Percentiles rank a stretch among this genome's conserved stretches.
Conservation (phyloP, 2,888 invertebrate genomes). For the Exocentrus adspersus region DNA sequence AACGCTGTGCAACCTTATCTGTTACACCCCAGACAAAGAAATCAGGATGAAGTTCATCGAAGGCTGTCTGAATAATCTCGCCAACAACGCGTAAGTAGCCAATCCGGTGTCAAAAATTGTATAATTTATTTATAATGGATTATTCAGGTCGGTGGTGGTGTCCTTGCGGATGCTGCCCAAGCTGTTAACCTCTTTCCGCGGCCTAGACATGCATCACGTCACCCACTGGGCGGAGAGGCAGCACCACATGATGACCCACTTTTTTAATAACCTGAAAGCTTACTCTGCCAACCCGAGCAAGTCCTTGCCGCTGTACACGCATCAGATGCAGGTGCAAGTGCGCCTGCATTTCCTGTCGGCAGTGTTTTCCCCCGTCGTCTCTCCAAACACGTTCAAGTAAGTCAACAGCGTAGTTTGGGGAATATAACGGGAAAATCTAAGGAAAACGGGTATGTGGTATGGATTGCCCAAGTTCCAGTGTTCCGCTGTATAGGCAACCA, state of each 20-base stretch:
- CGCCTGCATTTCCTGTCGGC: conserved; percentile 91
- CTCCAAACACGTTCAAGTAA: conserved; percentile 87
- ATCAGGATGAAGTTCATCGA: conserved; percentile 95
- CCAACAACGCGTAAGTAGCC: conserved; percentile 76
- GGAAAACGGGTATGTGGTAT: no score
- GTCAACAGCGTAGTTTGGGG: no score
- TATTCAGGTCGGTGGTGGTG: conserved; percentile 83
- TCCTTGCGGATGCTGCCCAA: conserved; percentile 90
- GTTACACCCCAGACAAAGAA: conserved; percentile 89
- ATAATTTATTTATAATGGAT: background rate
- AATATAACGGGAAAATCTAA: no score
- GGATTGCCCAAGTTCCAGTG: no score
- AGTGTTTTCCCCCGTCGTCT: conserved; percentile 89
- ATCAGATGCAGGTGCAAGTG: conserved; percentile 91
- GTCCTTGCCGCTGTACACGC: conserved; percentile 69
- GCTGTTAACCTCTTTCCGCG: conserved; percentile 86
- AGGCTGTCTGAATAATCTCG: conserved; percentile 90
- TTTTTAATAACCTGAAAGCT: conserved; percentile 86
- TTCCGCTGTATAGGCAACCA: no score
- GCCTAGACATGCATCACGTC: conserved; percentile 86
- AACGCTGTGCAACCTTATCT: conserved; percentile 86
- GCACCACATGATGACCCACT: conserved; percentile 92
- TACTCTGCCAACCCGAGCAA: conserved; percentile 67
- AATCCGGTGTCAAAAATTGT: background rate
- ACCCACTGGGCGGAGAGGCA: conserved; percentile 95